phyloP scores from a whole-genome alignment of 2,113 vertebrate genomes.

The Peromyscus leucopus region DNA sequence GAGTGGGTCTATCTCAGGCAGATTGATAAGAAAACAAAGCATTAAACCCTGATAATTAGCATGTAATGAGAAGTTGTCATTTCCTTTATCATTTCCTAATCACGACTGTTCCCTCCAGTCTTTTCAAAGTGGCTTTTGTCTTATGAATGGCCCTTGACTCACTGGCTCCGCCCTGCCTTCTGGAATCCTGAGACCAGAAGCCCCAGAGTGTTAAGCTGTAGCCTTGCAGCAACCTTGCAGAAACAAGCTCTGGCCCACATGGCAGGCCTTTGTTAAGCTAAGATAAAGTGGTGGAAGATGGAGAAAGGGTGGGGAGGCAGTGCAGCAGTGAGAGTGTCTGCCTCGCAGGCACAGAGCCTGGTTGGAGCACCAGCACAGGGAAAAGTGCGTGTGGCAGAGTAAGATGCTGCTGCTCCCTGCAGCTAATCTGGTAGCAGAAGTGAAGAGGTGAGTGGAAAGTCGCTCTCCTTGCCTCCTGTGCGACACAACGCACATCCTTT shows the following conservation, averaged over 20 bases:
- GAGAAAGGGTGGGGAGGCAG: background rate
- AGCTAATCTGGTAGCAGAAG: background rate
- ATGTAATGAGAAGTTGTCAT: background rate
- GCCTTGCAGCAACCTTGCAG: background rate
- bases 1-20: slow-evolving; percentile 3
- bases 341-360: background rate
- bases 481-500: background rate
- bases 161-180: background rate
- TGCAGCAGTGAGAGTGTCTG: background rate
- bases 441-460: background rate
- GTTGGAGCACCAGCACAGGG: background rate
- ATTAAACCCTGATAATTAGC: slow-evolving; percentile 28
- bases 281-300: slow-evolving; percentile 14
- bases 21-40: background rate
- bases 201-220: background rate
- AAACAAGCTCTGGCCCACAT: background rate
- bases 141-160: slow-evolving; percentile 7
- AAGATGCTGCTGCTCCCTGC: background rate
- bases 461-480: background rate
- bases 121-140: slow-evolving; percentile 61
- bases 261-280: slow-evolving; percentile 2
- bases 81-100: slow-evolving; percentile 36
- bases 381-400: background rate
- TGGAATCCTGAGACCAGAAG: background rate
- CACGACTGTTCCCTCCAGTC: background rate